Evolutionary conservation across 2,113 vertebrate species (phyloP).

Genomic region (Ardeotis arabs): DNA sequence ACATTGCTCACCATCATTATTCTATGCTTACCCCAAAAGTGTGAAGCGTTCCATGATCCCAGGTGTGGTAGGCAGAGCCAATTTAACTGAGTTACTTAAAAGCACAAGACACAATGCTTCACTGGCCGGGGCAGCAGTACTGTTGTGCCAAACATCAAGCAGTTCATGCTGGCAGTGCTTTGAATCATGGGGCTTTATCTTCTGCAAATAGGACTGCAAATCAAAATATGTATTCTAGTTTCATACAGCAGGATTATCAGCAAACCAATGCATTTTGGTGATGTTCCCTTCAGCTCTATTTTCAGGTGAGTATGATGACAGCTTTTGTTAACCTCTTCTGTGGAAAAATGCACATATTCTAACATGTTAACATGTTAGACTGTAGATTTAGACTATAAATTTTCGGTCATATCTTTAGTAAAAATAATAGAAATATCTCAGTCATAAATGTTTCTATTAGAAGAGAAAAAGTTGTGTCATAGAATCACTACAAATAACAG

Average conservation of each 20-base stretch:
- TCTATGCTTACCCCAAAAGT: not conserved
- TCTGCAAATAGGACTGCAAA: slow-evolving; percentile 44
- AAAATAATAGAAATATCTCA: not conserved
- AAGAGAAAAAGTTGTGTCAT: not conserved
- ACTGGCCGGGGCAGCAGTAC: not conserved
- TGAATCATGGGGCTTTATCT: slow-evolving; percentile 19
- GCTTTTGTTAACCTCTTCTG: not conserved
- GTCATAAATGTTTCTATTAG: not conserved
- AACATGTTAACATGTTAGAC: not conserved
- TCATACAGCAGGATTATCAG: slow-evolving; percentile 31
- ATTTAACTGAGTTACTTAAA: not conserved
- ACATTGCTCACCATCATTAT: not conserved
- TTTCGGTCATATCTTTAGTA: not conserved
- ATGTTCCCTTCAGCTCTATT: not conserved
- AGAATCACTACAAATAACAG: not conserved
- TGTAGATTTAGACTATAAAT: not conserved
- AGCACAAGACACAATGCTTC: not conserved
- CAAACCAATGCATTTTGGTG: not conserved
- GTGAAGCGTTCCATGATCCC: not conserved
- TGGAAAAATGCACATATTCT: not conserved
- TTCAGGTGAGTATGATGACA: not conserved
- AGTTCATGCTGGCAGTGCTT: not conserved
- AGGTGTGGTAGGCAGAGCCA: not conserved
- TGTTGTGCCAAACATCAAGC: not conserved
- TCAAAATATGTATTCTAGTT: slow-evolving; percentile 42